These are phyloP conservation scores for Sus cebifrons DNA, from an alignment of 2,797 vertebrate genomes.

Conservation along the genomic window DNA sequence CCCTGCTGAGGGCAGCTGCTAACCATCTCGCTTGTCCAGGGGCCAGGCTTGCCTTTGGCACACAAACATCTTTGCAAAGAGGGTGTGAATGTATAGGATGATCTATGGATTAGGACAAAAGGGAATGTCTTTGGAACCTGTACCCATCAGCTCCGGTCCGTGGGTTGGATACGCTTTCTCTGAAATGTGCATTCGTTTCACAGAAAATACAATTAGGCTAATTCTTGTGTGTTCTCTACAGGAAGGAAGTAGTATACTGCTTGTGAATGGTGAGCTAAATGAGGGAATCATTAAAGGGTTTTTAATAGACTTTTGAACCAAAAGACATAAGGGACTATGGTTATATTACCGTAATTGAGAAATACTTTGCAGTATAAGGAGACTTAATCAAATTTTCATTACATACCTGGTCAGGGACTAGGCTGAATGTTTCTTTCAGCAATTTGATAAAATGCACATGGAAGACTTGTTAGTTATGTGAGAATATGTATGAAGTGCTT, in stretches of 20 bases:
- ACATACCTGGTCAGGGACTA: constrained; percentile 85
- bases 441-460: constrained; percentile 83
- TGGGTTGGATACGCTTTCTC: constrained; percentile 64
- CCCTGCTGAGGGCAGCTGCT: constrained; percentile 37
- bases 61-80: constrained; percentile 54
- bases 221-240: constrained; percentile 82
- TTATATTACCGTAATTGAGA: constrained; percentile 87
- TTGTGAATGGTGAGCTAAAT: constrained; percentile 80
- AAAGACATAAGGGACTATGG: constrained; percentile 78
- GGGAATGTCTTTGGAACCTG: constrained; percentile 57
- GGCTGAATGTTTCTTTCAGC: constrained; percentile 87
- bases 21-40: not conserved
- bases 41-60: constrained; percentile 59
- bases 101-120: constrained; percentile 59
- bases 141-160: not conserved
- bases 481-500: constrained; percentile 87
- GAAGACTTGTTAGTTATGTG: constrained; percentile 88
- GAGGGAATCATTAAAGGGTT: constrained; percentile 80
- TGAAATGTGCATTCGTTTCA: constrained; percentile 68
- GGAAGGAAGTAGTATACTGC: constrained; percentile 82
- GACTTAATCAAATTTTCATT: constrained; percentile 86
- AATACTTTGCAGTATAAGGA: constrained; percentile 84
- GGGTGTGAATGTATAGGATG: constrained; percentile 2
- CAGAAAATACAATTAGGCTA: constrained; percentile 84
- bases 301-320: constrained; percentile 87